A percentile compares a stretch with the other conserved stretches of the same genome.
Conservation (phyloP, 2,113 vertebrate species). For the Mobula birostris region DNA sequence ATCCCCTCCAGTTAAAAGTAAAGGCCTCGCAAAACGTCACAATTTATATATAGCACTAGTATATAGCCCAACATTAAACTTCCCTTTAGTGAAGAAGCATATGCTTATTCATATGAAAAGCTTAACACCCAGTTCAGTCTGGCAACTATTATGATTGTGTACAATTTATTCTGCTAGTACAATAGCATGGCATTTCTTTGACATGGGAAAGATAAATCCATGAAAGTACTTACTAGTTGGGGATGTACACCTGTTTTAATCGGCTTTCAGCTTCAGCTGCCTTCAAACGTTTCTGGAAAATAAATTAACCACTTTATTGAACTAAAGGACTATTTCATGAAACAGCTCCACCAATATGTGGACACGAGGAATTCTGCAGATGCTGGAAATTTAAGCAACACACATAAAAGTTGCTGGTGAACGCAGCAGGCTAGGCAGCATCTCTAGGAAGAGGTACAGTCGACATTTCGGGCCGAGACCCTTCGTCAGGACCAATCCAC, state of each 20-base stretch:
- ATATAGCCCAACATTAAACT: neutral
- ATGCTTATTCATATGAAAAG: neutral
- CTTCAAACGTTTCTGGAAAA: constrained; percentile 41
- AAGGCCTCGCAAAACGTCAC: neutral
- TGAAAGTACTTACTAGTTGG: constrained; percentile 40
- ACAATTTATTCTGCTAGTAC: neutral
- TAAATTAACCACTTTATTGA: neutral
- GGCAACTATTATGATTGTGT: neutral
- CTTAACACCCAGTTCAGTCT: neutral
- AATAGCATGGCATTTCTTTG: no score
- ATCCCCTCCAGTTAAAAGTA: neutral
- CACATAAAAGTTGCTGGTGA: no score
- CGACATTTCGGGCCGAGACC: no score
- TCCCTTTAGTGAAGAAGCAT: no score
- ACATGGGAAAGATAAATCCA: neutral
- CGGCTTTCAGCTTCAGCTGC: constrained; percentile 41
- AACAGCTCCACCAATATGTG: neutral
- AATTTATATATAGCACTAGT: neutral
- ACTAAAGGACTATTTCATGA: neutral
- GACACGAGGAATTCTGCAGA: no score
- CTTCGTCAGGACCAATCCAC: neutral
- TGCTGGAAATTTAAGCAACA: no score
- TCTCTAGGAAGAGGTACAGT: no score
- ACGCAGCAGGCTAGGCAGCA: no score
- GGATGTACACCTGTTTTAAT: constrained; percentile 42